Evolutionary conservation across 2,888 invertebrate species (phyloP), one percentile per base, ranked within the genome.

Genomic region (Drosophila atripex): DNA sequence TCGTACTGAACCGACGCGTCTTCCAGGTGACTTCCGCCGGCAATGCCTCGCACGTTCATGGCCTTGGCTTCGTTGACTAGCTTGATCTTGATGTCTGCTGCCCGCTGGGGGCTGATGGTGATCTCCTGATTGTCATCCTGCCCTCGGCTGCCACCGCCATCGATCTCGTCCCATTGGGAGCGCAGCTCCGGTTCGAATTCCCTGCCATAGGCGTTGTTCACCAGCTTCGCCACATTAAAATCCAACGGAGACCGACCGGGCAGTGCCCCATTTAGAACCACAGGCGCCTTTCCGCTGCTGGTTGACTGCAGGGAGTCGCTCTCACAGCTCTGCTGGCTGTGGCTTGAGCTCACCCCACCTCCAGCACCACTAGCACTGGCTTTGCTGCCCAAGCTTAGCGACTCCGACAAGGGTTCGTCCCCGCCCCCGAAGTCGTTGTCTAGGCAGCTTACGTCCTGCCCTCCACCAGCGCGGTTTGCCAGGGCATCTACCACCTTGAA

Each of bases 71-170:
- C 90, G 61, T 91, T 91, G 6, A 91, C 84, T 3, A 91, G 71
- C 52, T 91, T 91, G n/a, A 91, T 91, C 77, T 91, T 91, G 3
- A 91, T 90, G 18, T 91, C 91, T 16, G 73, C 80, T 2, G 91
- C 91, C 14, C 90, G 86, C 3, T 88, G 88, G n/a, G 90, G 90
- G n/a, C 93, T 93, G 46, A 95, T 92, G 75, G 94, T 94, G 87
- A 95, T 95, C 83, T 96, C 95, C 41, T 93, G 89, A 18, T 64
- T 87, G 52, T 90, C 90, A 11, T 82, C 80, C 46, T 61, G 66
- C 0, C 64, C 58, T 18, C 66, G 54, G 16, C 23, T 46, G 14
- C 61, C 51, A 9, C 69, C 56, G 43, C 78, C 84, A 3, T 88
- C 88, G 16, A 77, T 75, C 47, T 89, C 83, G 43, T 90, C 90